Base-by-base conservation (phyloP, 2,888 invertebrate genomes). In the Pilophorus perplexus region DNA sequence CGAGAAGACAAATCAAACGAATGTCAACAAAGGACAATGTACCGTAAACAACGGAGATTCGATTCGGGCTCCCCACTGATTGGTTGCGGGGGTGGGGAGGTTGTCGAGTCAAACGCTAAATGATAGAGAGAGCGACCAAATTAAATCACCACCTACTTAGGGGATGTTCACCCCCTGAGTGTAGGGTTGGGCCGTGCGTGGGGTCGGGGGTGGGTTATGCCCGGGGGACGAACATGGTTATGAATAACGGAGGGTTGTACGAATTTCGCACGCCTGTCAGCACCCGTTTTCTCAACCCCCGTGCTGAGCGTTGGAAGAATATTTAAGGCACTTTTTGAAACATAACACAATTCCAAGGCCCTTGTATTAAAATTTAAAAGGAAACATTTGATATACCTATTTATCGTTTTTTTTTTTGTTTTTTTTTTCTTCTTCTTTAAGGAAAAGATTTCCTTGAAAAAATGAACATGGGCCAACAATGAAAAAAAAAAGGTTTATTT, bases 61-160 rank as follows among this genome's bases (percentile, higher is more conserved):
- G 27, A 59, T 59, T 40, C 40, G 16, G 42, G 16, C 44, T 25
- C 23, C 40, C 59, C 52, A 18, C 44, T 23, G 16, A n/a, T n/a
- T n/a, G n/a, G n/a, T n/a, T n/a, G n/a, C n/a, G n/a, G n/a, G n/a
- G n/a, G n/a, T n/a, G n/a, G n/a, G n/a, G 55, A 23, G 38, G 14
- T n/a, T n/a, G 18, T 20, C 59, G 27, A 59, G 59, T 59, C 59
- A 59, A 59, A 59, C 59, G 59, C 59, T 59, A 59, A 59, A 59
- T 59, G 59, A 59, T 59, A 40, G 59, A 59, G 59, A 59, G 42
- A n/a, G 59, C 59, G 59, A 59, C 59, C 59, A 59, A 59, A 59
- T 59, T 59, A 44, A 59, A 59, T 59, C 59, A 40, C 59, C 59
- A 33, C 38, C 59, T 59, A 59, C 59, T 59, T 42, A 59, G 27